phyloP scores from a whole-genome alignment of 2,888 invertebrate genomes.

The Campoplex nolae region DNA sequence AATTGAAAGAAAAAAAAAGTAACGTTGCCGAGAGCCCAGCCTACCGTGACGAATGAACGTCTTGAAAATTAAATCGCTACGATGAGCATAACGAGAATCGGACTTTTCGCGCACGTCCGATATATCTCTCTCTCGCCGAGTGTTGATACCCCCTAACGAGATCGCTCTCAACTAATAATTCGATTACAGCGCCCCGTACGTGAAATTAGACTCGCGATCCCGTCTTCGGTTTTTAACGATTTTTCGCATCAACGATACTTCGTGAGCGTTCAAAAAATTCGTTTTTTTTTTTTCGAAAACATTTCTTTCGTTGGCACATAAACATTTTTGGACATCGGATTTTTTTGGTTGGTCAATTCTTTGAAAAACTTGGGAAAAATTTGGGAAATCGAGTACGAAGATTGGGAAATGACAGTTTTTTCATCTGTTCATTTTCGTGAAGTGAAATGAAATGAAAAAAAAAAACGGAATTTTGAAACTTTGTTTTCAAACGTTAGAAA shows the following conservation, averaged over 20 bases:
- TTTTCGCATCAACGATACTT: background rate
- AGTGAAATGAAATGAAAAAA: background rate
- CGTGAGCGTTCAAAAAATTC: no score
- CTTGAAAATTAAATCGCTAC: slow-evolving; percentile 62
- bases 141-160: slow-evolving; percentile 25
- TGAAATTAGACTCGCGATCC: background rate
- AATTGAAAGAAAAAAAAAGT: background rate
- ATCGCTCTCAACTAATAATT: slow-evolving; percentile 23
- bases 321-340: no score
- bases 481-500: background rate
- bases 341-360: no score
- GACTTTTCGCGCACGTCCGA: slow-evolving; percentile 16
- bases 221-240: background rate
- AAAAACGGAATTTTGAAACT: background rate
- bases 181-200: slow-evolving; percentile 7
- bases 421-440: no score
- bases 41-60: slow-evolving; percentile 56
- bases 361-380: background rate
- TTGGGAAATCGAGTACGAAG: no score
- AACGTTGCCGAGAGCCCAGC: slow-evolving; percentile 11
- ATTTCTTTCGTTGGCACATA: background rate
- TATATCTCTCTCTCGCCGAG: background rate
- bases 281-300: background rate
- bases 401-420: no score
- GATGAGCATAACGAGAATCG: slow-evolving; percentile 44